phyloP scores from a whole-genome alignment of 2,888 invertebrate species.

The Limnephilus auricula region DNA sequence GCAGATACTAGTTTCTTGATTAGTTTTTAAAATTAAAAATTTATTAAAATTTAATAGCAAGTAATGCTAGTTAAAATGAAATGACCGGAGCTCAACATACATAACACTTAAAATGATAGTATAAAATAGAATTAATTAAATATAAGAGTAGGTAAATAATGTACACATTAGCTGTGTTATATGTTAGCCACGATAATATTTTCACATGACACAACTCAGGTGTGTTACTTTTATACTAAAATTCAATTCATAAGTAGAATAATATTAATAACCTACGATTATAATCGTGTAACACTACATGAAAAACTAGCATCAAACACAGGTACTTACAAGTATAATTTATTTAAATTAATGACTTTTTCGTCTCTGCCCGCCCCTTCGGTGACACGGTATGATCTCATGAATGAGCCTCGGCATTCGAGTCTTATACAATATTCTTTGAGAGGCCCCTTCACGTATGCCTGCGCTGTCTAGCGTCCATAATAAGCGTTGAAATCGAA shows the following conservation, averaged over 20 bases:
- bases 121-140: too few relatives aligned
- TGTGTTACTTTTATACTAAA: neutral
- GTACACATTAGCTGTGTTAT: too few relatives aligned
- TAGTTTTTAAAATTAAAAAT: too few relatives aligned
- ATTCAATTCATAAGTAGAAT: neutral
- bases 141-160: too few relatives aligned
- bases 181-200: neutral
- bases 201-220: neutral
- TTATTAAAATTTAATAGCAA: too few relatives aligned
- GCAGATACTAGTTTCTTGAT: too few relatives aligned
- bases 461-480: neutral
- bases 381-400: neutral
- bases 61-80: too few relatives aligned
- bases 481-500: conserved; percentile 39
- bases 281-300: neutral
- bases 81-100: too few relatives aligned
- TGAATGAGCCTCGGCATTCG: neutral
- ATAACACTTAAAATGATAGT: too few relatives aligned
- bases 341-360: neutral
- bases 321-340: neutral
- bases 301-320: neutral
- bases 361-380: neutral
- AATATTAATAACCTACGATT: neutral
- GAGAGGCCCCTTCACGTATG: neutral
- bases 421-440: neutral